Conservation (phyloP, 2,888 invertebrate species). For the Ormyrus pomaceus region DNA sequence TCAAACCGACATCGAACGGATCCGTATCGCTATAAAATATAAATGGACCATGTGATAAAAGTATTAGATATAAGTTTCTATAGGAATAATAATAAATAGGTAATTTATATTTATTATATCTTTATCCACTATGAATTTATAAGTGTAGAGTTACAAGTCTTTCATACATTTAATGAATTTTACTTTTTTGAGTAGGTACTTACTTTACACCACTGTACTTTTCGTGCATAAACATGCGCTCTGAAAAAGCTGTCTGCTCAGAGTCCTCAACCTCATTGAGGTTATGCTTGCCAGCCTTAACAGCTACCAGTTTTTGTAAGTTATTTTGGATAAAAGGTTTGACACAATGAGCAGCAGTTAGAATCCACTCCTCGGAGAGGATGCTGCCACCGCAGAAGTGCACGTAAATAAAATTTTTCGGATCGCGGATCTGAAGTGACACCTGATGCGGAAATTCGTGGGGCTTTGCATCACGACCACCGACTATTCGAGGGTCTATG, state of each 20-base stretch:
- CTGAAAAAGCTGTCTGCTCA: constrained; percentile 42
- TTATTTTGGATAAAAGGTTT: not conserved
- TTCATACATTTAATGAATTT: not conserved
- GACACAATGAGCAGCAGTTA: constrained; percentile 58
- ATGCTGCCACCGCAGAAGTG: constrained; percentile 57
- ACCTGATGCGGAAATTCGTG: constrained; percentile 75
- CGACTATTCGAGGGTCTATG: constrained; percentile 58
- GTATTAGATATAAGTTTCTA: too few relatives aligned
- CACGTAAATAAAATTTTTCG: not conserved
- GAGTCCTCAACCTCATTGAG: constrained; percentile 10
- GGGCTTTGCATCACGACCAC: constrained; percentile 67
- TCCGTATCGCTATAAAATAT: too few relatives aligned
- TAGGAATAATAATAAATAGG: too few relatives aligned
- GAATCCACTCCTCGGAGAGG: constrained; percentile 47
- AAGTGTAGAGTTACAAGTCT: too few relatives aligned
- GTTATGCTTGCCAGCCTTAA: constrained; percentile 55
- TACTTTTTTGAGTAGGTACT: not conserved
- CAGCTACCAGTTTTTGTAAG: constrained; percentile 11
- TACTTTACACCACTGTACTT: constrained; percentile 49
- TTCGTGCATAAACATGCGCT: constrained; percentile 63
- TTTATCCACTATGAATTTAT: too few relatives aligned
- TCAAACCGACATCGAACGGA: too few relatives aligned
- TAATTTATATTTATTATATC: too few relatives aligned
- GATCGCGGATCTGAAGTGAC: constrained; percentile 68
- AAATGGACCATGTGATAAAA: too few relatives aligned